Evolutionary conservation across 2,888 invertebrate genomes (phyloP), one percentile per base, ranked within the genome.

Genomic region (Melangyna quadrimaculata): DNA sequence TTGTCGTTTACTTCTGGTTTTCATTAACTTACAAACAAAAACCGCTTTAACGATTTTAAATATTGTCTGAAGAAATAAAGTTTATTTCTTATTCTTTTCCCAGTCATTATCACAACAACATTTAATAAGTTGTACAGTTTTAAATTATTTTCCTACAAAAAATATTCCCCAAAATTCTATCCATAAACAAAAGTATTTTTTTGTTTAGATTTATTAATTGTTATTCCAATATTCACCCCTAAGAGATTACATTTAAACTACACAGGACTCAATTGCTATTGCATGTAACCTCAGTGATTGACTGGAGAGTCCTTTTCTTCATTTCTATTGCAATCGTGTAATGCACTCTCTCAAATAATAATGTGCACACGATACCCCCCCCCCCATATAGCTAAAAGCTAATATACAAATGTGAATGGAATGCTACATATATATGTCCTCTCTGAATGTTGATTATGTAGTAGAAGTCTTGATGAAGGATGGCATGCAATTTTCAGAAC

Each of bases 271-370:
- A 37, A 70, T 81, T 78, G 80, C 77, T 10, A 72, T 83, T 77
- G 86, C 86, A 86, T 86, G 86, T 77, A 70, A 81, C 77, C 57
- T 43, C 57, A 70, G 73, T 78, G 86, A 81, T 81, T 86, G 86
- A 81, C 86, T 86, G 17, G 69, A 48, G 57, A 75, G 77, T 81
- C 82, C 67, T 70, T 81, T 83, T 78, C 77, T 86, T 51, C 65
- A 77, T 81, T 78, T 81, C 86, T 29, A 77, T 59, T 86, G 72
- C 72, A 81, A 81, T 78, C 78, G 81, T 81, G 73, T 65, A 86
- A 77, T 84, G 79, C 80, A 72, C 71, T 79, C 45, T 59, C 59
- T 37, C 59, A 59, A n/a, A 59, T 37, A 43, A 81, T 43, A 78
- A 43, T 24, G 37, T 65, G 45, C 29, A 65, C 61, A 63, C 82